Percentiles rank a stretch among this genome's conserved stretches.
phyloP scores from a whole-genome alignment of 2,888 invertebrate genomes.

The Adela reaumurella region DNA sequence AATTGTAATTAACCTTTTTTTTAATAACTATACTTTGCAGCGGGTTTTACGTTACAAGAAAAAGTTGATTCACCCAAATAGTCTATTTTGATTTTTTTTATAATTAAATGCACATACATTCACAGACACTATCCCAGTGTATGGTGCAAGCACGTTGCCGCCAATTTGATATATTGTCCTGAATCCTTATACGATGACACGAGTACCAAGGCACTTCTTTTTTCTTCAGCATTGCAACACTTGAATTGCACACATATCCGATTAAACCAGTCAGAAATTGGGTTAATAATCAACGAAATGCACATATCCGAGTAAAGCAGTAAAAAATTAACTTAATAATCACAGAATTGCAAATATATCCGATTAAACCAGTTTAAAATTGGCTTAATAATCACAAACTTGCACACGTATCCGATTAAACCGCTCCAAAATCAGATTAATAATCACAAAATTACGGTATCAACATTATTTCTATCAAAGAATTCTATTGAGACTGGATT shows the following conservation, averaged over 20 bases:
- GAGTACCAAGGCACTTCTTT: slow-evolving; percentile 44
- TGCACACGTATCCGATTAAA: too few species aligned
- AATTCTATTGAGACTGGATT: not conserved
- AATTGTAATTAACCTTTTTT: too few species aligned
- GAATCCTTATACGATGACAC: slow-evolving; percentile 35
- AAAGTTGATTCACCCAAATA: too few species aligned
- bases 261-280: too few species aligned
- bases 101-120: slow-evolving; percentile 29
- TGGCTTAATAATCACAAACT: not conserved
- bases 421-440: too few species aligned
- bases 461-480: not conserved
- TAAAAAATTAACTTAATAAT: too few species aligned
- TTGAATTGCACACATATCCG: not conserved
- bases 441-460: not conserved
- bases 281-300: too few species aligned
- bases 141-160: slow-evolving; percentile 32
- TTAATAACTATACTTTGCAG: too few species aligned
- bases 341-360: not conserved
- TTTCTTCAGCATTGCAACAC: slow-evolving; percentile 36
- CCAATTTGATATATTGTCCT: slow-evolving; percentile 36
- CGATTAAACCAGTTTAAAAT: too few species aligned
- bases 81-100: slow-evolving; percentile 5
- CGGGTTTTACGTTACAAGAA: too few species aligned
- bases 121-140: slow-evolving; percentile 41
- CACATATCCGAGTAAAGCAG: too few species aligned